Percentiles rank a stretch among this genome's conserved stretches.
Conservation (phyloP, 1,140 invertebrate species). For the Laupala kohalensis region DNA sequence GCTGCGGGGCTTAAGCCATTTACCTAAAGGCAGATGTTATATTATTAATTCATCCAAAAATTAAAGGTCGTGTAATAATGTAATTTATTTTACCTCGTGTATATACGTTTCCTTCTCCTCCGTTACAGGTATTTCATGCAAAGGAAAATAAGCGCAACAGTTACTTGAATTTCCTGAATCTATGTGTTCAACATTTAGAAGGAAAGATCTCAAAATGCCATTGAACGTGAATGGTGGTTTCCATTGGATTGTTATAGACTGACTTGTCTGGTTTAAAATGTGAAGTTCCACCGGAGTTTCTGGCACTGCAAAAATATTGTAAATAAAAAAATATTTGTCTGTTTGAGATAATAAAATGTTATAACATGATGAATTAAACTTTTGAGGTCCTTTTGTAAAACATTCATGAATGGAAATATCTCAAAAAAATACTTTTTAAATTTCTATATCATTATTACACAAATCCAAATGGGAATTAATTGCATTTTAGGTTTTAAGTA, state of each 20-base stretch:
- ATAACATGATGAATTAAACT: no score
- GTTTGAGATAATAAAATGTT: no score
- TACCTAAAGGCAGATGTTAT: no score
- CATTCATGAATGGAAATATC: no score
- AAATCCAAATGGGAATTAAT: no score
- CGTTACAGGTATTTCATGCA: neutral
- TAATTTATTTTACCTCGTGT: neutral
- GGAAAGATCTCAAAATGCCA: slow-evolving; percentile 4
- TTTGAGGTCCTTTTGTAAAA: no score
- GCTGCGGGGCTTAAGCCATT: no score
- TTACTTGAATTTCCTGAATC: neutral
- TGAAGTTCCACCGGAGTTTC: neutral
- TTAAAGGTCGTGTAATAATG: no score
- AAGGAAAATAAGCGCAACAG: slow-evolving; percentile 8
- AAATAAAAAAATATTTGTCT: neutral
- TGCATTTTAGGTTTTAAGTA: no score
- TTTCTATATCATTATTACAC: no score
- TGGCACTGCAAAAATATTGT: neutral
- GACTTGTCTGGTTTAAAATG: neutral
- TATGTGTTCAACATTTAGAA: slow-evolving; percentile 1
- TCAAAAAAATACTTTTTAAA: no score
- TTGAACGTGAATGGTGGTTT: neutral
- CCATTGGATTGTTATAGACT: neutral
- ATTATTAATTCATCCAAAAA: no score
- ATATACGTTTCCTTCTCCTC: neutral